A percentile compares a stretch with the other conserved stretches of the same genome.
These are phyloP conservation scores for Brachionus rotundiformis DNA, from an alignment of 1,140 invertebrate genomes.

Conservation along the genomic window DNA sequence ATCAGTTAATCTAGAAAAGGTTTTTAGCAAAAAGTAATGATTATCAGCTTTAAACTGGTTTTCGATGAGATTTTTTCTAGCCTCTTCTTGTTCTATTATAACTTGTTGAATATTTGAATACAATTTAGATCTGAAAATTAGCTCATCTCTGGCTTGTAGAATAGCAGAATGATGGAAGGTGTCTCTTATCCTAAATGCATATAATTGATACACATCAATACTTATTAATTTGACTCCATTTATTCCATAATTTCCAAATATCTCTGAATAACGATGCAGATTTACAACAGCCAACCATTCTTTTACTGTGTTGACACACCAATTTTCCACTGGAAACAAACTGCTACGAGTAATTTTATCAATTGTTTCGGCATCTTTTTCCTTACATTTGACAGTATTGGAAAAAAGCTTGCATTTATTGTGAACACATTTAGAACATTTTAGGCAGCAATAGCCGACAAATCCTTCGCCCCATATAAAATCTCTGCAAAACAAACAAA, in stretches of 20 bases:
- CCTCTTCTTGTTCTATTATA: constrained; percentile 21
- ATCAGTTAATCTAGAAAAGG: not conserved
- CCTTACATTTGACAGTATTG: not conserved
- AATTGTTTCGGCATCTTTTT: not conserved
- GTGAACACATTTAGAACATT: constrained; percentile 41
- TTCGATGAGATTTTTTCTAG: not conserved
- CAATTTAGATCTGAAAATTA: constrained; percentile 21
- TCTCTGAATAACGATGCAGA: constrained; percentile 36
- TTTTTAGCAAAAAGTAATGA: constrained; percentile 35
- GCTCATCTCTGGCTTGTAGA: constrained; percentile 39
- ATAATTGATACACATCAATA: constrained; percentile 17
- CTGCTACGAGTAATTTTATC: not conserved
- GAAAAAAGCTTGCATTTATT: constrained; percentile 22
- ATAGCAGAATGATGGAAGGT: constrained; percentile 35
- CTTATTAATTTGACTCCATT: constrained; percentile 16
- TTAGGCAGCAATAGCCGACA: constrained; percentile 29
- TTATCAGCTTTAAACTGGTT: constrained; percentile 19
- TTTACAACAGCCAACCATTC: constrained; percentile 50
- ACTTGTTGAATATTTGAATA: constrained; percentile 32
- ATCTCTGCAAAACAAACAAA: constrained; percentile 15
- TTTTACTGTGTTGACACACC: constrained; percentile 27
- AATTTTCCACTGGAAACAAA: constrained; percentile 16
- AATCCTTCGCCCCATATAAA: constrained; percentile 46
- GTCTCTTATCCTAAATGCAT: constrained; percentile 21
- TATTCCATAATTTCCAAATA: constrained; percentile 14